These are phyloP conservation scores for Cryptocephalus primarius DNA, from an alignment of 2,888 invertebrate species.

Conservation along the genomic window DNA sequence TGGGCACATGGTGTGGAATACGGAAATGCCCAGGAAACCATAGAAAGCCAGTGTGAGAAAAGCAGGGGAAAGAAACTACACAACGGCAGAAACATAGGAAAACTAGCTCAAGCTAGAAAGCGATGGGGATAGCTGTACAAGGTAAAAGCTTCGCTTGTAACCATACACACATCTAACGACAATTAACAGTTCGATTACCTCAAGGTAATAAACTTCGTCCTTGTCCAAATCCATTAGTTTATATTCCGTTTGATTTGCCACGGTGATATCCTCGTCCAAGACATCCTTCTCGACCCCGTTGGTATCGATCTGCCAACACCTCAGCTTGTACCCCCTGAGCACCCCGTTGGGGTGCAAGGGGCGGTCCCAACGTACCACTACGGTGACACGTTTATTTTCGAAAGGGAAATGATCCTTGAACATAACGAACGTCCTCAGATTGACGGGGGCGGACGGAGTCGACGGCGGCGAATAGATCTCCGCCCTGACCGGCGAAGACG, in stretches of 20 bases:
- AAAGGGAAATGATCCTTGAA: conserved; percentile 25
- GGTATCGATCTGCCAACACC: conserved; percentile 49
- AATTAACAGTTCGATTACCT: too few relatives aligned
- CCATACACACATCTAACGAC: conserved; percentile 4
- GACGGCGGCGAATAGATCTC: conserved; percentile 69
- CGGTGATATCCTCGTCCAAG: conserved; percentile 42
- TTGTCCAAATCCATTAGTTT: conserved; percentile 45
- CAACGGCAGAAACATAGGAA: too few relatives aligned
- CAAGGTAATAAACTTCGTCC: conserved; percentile 57
- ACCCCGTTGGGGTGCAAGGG: conserved; percentile 66
- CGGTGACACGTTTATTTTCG: conserved; percentile 13
- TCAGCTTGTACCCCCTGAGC: conserved; percentile 58
- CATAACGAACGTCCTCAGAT: conserved; percentile 63
- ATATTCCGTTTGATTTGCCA: conserved; percentile 46
- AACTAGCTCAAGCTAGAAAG: too few relatives aligned
- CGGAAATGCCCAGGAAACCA: too few relatives aligned
- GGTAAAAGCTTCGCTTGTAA: too few relatives aligned
- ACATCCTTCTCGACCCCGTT: conserved; percentile 37
- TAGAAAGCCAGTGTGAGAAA: too few relatives aligned
- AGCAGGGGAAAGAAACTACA: too few relatives aligned
- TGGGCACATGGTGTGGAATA: too few relatives aligned
- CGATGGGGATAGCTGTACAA: too few relatives aligned
- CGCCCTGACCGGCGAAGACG: conserved; percentile 51
- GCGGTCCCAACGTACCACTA: conserved; percentile 69
- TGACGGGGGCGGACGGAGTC: conserved; percentile 63